Conservation (phyloP, 2,888 invertebrate species). For the Trichopoda pennipes region DNA sequence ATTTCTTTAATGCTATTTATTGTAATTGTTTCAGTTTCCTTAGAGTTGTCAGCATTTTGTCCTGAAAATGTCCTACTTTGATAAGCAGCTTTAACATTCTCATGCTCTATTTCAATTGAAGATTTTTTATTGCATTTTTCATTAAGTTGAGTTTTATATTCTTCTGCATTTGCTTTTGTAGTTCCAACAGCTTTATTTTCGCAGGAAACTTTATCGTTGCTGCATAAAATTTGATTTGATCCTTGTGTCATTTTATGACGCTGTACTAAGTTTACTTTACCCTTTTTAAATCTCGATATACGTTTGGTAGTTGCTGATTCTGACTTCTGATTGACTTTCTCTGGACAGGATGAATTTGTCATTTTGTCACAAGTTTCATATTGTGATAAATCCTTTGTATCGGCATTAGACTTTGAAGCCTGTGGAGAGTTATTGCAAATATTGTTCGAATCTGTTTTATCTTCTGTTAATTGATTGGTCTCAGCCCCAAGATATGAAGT, state of each 20-base stretch:
- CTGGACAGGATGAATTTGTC: background rate
- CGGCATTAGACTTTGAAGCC: too few species aligned
- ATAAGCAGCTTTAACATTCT: too few species aligned
- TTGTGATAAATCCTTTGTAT: background rate
- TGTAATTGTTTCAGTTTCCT: background rate
- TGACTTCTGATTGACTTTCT: background rate
- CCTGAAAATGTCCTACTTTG: background rate
- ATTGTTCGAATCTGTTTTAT: too few species aligned
- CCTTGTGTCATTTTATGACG: slow-evolving; percentile 70
- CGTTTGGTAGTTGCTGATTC: slow-evolving; percentile 46
- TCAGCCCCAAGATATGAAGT: background rate
- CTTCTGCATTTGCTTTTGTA: too few species aligned
- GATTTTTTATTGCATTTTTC: background rate
- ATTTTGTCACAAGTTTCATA: background rate
- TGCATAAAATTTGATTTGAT: background rate
- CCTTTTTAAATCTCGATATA: slow-evolving; percentile 71
- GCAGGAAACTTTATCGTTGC: background rate
- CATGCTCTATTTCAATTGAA: background rate
- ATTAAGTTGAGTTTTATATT: background rate
- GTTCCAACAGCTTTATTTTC: background rate
- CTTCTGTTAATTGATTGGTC: background rate
- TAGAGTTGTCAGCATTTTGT: background rate
- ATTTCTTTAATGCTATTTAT: background rate
- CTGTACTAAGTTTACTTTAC: slow-evolving; percentile 75
- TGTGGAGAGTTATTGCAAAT: too few species aligned